A percentile compares a stretch with the other conserved stretches of the same genome.
Conservation (phyloP, 2,888 invertebrate species). For the Phoenoteleia sp. region DNA sequence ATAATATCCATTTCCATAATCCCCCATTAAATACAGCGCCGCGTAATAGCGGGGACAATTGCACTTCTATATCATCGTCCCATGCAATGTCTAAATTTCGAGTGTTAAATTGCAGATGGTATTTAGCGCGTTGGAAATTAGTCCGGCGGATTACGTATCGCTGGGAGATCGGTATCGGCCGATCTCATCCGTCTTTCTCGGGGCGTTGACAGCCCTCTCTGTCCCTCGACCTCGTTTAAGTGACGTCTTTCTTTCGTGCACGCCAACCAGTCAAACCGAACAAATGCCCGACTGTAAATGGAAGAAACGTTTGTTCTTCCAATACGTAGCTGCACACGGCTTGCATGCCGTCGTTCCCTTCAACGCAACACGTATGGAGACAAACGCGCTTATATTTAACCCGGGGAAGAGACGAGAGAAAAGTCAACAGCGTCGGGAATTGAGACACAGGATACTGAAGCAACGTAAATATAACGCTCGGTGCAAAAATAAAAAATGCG, state of each 20-base stretch:
- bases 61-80: slow-evolving; percentile 68
- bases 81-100: slow-evolving; percentile 64
- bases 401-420: slow-evolving; percentile 44
- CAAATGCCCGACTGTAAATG: slow-evolving; percentile 59
- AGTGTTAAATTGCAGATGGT: slow-evolving; percentile 67
- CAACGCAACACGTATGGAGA: slow-evolving; percentile 20
- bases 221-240: background rate
- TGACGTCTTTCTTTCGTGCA: slow-evolving; percentile 30
- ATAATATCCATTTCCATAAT: slow-evolving; percentile 69
- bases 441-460: slow-evolving; percentile 43
- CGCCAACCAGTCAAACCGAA: slow-evolving; percentile 46
- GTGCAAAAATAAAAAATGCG: slow-evolving; percentile 1
- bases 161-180: slow-evolving; percentile 54
- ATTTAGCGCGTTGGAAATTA: slow-evolving; percentile 66
- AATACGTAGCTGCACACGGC: slow-evolving; percentile 52
- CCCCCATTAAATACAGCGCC: slow-evolving; percentile 68
- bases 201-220: slow-evolving; percentile 10
- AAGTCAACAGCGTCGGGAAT: slow-evolving; percentile 52
- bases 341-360: slow-evolving; percentile 40
- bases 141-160: slow-evolving; percentile 48
- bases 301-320: slow-evolving; percentile 62
- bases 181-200: slow-evolving; percentile 39
- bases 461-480: slow-evolving; percentile 23
- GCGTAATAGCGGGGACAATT: slow-evolving; percentile 68
- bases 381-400: slow-evolving; percentile 66